Evolutionary conservation across 2,797 vertebrate genomes (phyloP), one percentile per base, ranked within the genome.

Genomic region (Epinephelus coioides): DNA sequence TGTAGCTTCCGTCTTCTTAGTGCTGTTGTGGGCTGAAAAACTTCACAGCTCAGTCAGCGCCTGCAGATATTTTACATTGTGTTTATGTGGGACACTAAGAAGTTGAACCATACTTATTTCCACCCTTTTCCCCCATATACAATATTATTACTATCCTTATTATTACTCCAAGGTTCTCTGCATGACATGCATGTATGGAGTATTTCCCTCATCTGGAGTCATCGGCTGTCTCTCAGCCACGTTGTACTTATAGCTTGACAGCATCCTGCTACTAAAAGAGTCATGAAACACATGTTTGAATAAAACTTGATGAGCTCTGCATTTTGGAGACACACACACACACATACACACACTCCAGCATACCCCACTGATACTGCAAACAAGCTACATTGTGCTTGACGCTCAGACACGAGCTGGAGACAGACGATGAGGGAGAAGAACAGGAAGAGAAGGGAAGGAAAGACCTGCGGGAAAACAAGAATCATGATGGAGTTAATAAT

Each of bases 261-360:
- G 46, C 62, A 15, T 23, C 47, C n/a, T 51, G 49, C 69, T 78
- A 2, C 78, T 86, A 18, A 79, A 84, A 73, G 57, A 90, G 47
- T 81, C 75, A 79, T 83, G 76, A 84, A 89, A 88, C 91, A 76
- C 76, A 64, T 78, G 85, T 89, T 62, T 71, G 70, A 40, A 82
- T 91, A 72, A 91, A 88, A 62, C 66, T 88, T 89, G 73, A 91
- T 90, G 85, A 86, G 67, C 73, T 77, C 47, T 60, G 75, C 27
- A n/a, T 89, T 69, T 66, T 46, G 38, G 63, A 86, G 77, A 65
- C 17, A 40, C 30, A 61, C 59, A 64, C 50, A 34, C 65, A 77
- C 21, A 65, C 50, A 65, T 27, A 76, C 53, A 74, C 70, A 60
- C 60, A 63, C 53, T 74, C 56, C 5, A 59, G 23, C 75, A 30